These are phyloP conservation scores for Sebastes flavidus DNA, from an alignment of 2,797 vertebrate genomes.

Conservation along the genomic window DNA sequence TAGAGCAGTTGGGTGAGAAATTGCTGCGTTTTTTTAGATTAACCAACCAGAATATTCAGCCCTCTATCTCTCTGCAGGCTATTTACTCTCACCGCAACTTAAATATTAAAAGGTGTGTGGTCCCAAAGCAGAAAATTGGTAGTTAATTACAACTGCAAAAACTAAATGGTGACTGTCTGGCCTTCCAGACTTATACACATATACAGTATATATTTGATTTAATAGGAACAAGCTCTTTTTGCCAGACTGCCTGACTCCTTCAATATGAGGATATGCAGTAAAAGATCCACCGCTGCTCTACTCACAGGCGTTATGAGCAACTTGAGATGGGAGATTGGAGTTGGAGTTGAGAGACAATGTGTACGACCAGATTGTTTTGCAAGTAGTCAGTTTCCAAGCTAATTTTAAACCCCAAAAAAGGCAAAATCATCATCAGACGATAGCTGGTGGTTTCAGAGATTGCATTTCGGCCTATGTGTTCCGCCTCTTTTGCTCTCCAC, in stretches of 20 bases:
- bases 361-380: too few relatives aligned
- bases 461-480: too few relatives aligned
- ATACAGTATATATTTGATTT: neutral
- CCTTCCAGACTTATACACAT: neutral
- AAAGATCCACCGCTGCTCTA: neutral
- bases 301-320: neutral
- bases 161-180: neutral
- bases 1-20: neutral
- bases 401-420: too few relatives aligned
- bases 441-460: too few relatives aligned
- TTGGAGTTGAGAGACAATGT: too few relatives aligned
- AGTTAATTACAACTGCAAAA: neutral
- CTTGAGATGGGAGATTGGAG: too few relatives aligned
- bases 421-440: too few relatives aligned
- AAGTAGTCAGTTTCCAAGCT: too few relatives aligned
- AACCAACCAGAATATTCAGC: neutral
- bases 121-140: neutral
- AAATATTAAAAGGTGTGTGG: neutral
- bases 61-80: neutral
- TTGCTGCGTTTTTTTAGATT: conserved; percentile 1
- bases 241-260: neutral
- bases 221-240: neutral
- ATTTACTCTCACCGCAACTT: neutral
- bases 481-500: too few relatives aligned
- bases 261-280: neutral